These are phyloP conservation scores for Galendromus occidentalis DNA, from an alignment of 1,140 invertebrate genomes.

Conservation along the genomic window DNA sequence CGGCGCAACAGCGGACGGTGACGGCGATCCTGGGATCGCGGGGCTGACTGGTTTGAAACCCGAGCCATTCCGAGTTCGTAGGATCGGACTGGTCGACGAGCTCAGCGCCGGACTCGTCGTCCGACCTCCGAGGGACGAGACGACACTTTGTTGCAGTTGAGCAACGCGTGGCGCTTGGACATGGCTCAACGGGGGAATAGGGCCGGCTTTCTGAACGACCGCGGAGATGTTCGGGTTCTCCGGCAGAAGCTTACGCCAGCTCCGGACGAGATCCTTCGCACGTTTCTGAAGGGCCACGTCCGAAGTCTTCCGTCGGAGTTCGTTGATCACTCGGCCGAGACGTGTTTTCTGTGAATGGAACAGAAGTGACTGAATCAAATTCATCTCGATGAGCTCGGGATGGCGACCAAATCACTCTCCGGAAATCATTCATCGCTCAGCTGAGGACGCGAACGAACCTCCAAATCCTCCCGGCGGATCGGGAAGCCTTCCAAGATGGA, in stretches of 20 bases:
- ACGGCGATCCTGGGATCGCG: not conserved
- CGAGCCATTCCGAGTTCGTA: not conserved
- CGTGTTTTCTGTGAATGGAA: conserved; percentile 44
- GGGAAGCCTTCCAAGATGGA: conserved; percentile 68
- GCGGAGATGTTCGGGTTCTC: not conserved
- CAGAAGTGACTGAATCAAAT: not conserved
- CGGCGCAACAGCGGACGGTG: not conserved
- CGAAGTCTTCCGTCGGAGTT: conserved; percentile 58
- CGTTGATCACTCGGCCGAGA: conserved; percentile 81
- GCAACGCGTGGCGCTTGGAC: conserved; percentile 63
- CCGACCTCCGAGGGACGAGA: not conserved
- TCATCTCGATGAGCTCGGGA: not conserved
- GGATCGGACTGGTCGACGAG: not conserved
- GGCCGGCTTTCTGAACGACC: not conserved
- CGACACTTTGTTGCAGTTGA: conserved; percentile 21
- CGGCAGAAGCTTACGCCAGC: conserved; percentile 63
- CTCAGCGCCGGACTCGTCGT: conserved; percentile 1
- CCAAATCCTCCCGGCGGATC: conserved; percentile 82
- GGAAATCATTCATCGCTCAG: conserved; percentile 6
- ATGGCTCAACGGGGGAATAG: not conserved
- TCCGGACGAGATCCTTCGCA: conserved; percentile 68
- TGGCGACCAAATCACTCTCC: not conserved
- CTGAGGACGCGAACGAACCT: conserved; percentile 38
- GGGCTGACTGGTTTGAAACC: conserved; percentile 4
- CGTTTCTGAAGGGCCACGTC: conserved; percentile 54